phyloP scores from a whole-genome alignment of 2,113 vertebrate species.

The Ammodytes marinus region DNA sequence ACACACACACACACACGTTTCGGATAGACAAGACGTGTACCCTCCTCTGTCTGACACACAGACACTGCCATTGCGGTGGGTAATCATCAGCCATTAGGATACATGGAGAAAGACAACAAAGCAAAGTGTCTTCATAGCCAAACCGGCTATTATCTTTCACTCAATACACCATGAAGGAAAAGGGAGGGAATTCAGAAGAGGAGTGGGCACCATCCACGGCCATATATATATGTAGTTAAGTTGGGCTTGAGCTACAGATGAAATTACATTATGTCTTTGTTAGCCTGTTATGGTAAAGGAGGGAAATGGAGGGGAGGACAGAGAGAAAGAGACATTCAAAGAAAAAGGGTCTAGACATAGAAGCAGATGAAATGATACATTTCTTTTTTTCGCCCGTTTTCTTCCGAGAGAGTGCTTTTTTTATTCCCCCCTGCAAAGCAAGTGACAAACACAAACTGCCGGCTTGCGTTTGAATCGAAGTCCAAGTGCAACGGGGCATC shows the following conservation, averaged over 20 bases:
- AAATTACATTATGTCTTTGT: slow-evolving; percentile 66
- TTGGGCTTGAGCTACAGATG: slow-evolving; percentile 49
- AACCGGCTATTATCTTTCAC: slow-evolving; percentile 74
- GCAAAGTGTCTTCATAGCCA: slow-evolving; percentile 71
- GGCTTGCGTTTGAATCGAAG: slow-evolving; percentile 47
- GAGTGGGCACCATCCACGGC: slow-evolving; percentile 31
- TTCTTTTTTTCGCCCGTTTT: slow-evolving; percentile 19
- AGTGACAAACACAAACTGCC: slow-evolving; percentile 46
- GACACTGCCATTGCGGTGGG: slow-evolving; percentile 69
- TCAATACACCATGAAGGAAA: slow-evolving; percentile 67
- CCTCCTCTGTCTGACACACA: slow-evolving; percentile 63
- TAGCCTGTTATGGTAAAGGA: slow-evolving; percentile 39
- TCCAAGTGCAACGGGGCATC: slow-evolving; percentile 44
- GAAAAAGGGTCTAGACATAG: slow-evolving; percentile 47
- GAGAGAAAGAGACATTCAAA: slow-evolving; percentile 31
- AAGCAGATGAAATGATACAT: slow-evolving; percentile 39
- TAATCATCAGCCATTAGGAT: slow-evolving; percentile 77
- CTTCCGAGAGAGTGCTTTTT: background rate
- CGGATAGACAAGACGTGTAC: slow-evolving; percentile 19
- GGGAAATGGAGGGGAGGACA: background rate
- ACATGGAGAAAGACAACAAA: slow-evolving; percentile 70
- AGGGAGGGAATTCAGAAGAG: slow-evolving; percentile 28
- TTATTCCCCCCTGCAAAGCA: background rate
- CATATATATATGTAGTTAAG: slow-evolving; percentile 50
- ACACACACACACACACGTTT: slow-evolving; percentile 4